Conservation (phyloP, 2,888 invertebrate genomes). For the Hemistola chrysoprasaria region DNA sequence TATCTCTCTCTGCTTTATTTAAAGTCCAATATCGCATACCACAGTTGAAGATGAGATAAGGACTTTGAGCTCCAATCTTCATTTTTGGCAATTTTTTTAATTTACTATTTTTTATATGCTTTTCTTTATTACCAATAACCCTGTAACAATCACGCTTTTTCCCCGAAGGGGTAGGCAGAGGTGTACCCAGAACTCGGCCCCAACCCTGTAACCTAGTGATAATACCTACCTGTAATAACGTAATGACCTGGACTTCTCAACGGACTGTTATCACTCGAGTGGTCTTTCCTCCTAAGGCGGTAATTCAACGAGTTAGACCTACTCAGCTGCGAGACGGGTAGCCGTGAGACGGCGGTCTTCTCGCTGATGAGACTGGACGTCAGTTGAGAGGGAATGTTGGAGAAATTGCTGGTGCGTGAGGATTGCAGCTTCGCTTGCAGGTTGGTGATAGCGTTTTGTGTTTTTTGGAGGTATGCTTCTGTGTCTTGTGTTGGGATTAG, state of each 20-base stretch:
- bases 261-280: conserved; percentile 67
- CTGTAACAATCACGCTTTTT: no score
- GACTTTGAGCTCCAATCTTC: no score
- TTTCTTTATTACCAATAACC: no score
- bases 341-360: conserved; percentile 67
- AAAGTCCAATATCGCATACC: no score
- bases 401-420: conserved; percentile 53
- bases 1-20: no score
- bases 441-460: conserved; percentile 83
- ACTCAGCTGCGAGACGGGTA: conserved; percentile 72
- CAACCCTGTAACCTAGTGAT: no score
- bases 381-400: conserved; percentile 59
- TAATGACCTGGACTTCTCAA: conserved; percentile 72
- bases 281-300: conserved; percentile 63
- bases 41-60: no score
- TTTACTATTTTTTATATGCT: no score
- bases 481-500: conserved; percentile 77
- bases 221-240: conserved; percentile 64
- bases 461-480: conserved; percentile 81
- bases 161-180: no score
- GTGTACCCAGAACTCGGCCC: no score
- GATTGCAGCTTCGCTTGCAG: conserved; percentile 82
- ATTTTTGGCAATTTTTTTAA: no score
- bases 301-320: conserved; percentile 77
- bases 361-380: conserved; percentile 72